phyloP scores from a whole-genome alignment of 2,888 invertebrate genomes.

The Hypena proboscidalis region DNA sequence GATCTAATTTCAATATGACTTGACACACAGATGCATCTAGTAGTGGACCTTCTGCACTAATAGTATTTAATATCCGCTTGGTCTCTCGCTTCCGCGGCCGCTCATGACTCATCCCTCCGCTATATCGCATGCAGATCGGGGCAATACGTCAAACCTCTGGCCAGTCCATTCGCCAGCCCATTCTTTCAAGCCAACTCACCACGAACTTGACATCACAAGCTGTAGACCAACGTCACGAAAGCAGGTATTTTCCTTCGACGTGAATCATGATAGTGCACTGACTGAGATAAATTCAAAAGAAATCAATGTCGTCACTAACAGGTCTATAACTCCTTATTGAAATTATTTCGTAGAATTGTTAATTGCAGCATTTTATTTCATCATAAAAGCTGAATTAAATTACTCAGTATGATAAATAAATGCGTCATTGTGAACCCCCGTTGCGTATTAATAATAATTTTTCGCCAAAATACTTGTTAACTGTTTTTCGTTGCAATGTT shows the following conservation, averaged over 20 bases:
- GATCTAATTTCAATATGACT: too few species aligned
- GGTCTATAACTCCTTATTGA: too few species aligned
- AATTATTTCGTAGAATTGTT: too few species aligned
- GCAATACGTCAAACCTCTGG: too few species aligned
- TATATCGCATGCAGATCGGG: slow-evolving; percentile 60
- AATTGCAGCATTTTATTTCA: too few species aligned
- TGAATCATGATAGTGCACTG: slow-evolving; percentile 45
- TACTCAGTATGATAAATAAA: too few species aligned
- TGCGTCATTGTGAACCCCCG: too few species aligned
- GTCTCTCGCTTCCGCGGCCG: slow-evolving; percentile 39
- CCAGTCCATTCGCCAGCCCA: slow-evolving; percentile 55
- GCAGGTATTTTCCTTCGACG: slow-evolving; percentile 38
- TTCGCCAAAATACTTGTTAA: too few species aligned
- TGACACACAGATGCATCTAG: too few species aligned
- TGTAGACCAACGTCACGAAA: slow-evolving; percentile 31
- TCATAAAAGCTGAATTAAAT: too few species aligned
- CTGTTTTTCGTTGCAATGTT: too few species aligned
- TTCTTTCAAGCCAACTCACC: slow-evolving; percentile 55
- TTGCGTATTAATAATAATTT: too few species aligned
- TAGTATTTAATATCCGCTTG: slow-evolving; percentile 40
- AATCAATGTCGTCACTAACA: background rate
- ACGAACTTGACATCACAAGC: slow-evolving; percentile 60
- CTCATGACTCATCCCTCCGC: slow-evolving; percentile 66
- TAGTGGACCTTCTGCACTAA: slow-evolving; percentile 3
- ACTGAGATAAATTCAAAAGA: background rate